phyloP scores from a whole-genome alignment of 2,113 vertebrate species.

The Myrmecobius fasciatus region DNA sequence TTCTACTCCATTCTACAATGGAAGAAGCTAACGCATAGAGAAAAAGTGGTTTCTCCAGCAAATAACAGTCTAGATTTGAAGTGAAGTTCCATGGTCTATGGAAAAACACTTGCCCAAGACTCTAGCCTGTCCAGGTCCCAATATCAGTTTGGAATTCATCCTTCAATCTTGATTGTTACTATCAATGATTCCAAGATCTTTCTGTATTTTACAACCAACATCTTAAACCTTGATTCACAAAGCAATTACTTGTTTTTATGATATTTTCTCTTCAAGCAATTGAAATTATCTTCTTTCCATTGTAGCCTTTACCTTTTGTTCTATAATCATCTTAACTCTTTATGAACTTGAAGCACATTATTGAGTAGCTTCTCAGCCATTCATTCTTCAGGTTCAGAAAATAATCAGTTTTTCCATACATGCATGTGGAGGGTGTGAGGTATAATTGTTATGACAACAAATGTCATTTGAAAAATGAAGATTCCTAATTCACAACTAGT shows the following conservation, averaged over 20 bases:
- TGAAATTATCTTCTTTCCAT: background rate
- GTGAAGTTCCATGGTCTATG: background rate
- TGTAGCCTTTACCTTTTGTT: background rate
- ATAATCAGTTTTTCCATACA: background rate
- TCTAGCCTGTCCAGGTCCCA: background rate
- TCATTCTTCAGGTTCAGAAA: constrained; percentile 30
- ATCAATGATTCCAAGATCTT: background rate
- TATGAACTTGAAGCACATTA: constrained; percentile 35
- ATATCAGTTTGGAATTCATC: background rate
- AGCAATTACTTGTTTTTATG: background rate
- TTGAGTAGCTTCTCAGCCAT: background rate
- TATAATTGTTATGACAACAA: constrained; percentile 30
- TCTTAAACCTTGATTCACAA: constrained; percentile 45
- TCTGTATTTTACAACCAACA: background rate
- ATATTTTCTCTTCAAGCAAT: constrained; percentile 24
- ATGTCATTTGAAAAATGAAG: constrained; percentile 46
- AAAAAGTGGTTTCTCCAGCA: background rate
- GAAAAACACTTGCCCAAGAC: background rate
- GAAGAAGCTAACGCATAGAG: background rate
- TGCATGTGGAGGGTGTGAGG: background rate
- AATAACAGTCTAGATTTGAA: background rate
- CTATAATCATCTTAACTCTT: constrained; percentile 1
- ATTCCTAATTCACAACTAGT: constrained; percentile 1
- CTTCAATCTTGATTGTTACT: background rate
- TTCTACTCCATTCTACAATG: background rate